Evolutionary conservation across 2,888 invertebrate genomes (phyloP), one percentile per base, ranked within the genome.

Genomic region (Netelia virgata): DNA sequence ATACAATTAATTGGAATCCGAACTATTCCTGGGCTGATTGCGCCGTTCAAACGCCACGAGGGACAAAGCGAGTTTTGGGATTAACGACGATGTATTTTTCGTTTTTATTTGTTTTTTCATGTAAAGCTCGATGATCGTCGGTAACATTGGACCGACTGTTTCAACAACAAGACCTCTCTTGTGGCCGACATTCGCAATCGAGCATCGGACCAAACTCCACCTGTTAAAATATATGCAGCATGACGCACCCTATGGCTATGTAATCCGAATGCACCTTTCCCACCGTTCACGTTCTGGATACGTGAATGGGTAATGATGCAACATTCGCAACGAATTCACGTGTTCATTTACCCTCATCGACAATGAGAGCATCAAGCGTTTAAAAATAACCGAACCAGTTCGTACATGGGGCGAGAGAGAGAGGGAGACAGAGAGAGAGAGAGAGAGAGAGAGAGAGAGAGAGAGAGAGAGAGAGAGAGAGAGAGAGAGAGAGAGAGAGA

Each of bases 251-350:
- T 18, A 9, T 43, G 16, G 10, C 53, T 16, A 9, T 64, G 72
- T 47, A 63, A 79, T 55, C 43, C 72, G 43, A 64, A 72, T 64
- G 11, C 55, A 63, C 55, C 55, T 72, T 64, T 72, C 43, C 55
- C 8, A 43, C 41, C n/a, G 28, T 73, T n/a, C 66, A 53, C 72
- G 73, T 77, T 77, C 66, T 77, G 59, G 66, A 55, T 59, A 66
- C 73, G 76, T 53, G 82, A 82, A 77, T 82, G 57, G 72, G 77
- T 77, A 82, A 77, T 82, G 77, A 77, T 43, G 77, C 72, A 57
- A 61, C 77, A 66, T 77, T 77, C 76, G 66, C 53, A 41, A 36
- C 8, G 47, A 47, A 23, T 41, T 69, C 63, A 68, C 61, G 61
- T 64, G 63, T 66, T 57, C 57, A 77, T 82, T 76, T 72, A 57